Evolutionary conservation across 30 jellyfish, hydroid and myxozoan genomes (phyloP).

Genomic region (Turritopsis dohrnii): DNA sequence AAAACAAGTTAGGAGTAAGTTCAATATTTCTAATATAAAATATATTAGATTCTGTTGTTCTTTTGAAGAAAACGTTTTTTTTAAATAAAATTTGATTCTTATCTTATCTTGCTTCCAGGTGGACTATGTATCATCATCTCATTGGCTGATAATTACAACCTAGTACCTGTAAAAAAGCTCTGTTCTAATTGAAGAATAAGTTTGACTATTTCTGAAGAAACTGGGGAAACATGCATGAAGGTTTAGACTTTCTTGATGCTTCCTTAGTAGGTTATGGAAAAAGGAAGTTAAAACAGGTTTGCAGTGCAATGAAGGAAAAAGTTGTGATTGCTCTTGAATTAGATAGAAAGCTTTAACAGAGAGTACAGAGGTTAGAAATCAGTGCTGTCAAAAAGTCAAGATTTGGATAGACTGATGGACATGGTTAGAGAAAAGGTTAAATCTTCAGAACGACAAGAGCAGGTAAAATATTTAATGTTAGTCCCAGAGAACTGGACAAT

Average conservation of each 20-base stretch:
- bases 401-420: neutral
- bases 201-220: neutral
- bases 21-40: neutral
- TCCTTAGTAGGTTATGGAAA: slow-evolving; percentile 18
- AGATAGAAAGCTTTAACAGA: neutral
- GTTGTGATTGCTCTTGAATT: neutral
- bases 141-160: neutral
- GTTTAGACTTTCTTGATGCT: neutral
- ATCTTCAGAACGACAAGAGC: neutral
- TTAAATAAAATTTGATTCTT: neutral
- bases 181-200: neutral
- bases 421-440: neutral
- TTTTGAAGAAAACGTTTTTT: neutral
- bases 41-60: neutral
- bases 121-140: neutral
- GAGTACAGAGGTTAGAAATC: neutral
- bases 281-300: slow-evolving; percentile 6
- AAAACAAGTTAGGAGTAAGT: neutral
- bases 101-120: neutral
- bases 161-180: neutral
- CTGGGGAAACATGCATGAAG: neutral
- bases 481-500: neutral
- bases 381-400: neutral
- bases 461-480: neutral
- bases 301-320: neutral